A percentile compares a stretch with the other conserved stretches of the same genome.
Conservation (phyloP, 1,140 invertebrate genomes). For the Cotesia typhae region DNA sequence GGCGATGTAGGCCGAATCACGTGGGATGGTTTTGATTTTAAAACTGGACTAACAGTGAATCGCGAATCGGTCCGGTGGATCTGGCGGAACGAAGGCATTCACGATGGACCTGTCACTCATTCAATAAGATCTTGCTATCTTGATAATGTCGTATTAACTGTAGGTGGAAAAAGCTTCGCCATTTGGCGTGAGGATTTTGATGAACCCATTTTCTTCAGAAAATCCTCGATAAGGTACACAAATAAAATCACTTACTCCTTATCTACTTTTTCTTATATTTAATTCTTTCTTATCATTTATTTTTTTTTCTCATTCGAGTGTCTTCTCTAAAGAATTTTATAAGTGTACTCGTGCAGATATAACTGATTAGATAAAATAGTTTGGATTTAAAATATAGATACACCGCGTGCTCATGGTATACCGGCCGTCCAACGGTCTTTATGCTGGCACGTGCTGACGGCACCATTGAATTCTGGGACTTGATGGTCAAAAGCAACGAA, state of each 20-base stretch:
- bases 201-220: constrained; percentile 68
- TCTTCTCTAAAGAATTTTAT: not conserved
- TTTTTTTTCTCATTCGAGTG: not conserved
- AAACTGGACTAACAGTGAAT: constrained; percentile 68
- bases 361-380: not conserved
- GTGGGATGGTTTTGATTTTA: constrained; percentile 72
- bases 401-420: constrained; percentile 68
- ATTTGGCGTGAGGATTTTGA: constrained; percentile 68
- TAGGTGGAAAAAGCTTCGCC: constrained; percentile 70
- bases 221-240: constrained; percentile 52
- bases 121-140: constrained; percentile 68
- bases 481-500: constrained; percentile 60
- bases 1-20: constrained; percentile 66
- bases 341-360: constrained; percentile 2
- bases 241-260: too few relatives aligned
- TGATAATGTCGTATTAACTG: constrained; percentile 65
- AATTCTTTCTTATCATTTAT: not conserved
- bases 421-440: constrained; percentile 62
- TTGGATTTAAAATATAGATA: constrained; percentile 49
- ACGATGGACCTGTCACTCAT: constrained; percentile 73
- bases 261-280: not conserved
- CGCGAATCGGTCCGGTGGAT: constrained; percentile 65
- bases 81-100: constrained; percentile 64
- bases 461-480: constrained; percentile 69
- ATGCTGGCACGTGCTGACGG: constrained; percentile 67